These are phyloP conservation scores for Peromyscus attwateri DNA, from an alignment of 2,797 vertebrate genomes.

Conservation along the genomic window DNA sequence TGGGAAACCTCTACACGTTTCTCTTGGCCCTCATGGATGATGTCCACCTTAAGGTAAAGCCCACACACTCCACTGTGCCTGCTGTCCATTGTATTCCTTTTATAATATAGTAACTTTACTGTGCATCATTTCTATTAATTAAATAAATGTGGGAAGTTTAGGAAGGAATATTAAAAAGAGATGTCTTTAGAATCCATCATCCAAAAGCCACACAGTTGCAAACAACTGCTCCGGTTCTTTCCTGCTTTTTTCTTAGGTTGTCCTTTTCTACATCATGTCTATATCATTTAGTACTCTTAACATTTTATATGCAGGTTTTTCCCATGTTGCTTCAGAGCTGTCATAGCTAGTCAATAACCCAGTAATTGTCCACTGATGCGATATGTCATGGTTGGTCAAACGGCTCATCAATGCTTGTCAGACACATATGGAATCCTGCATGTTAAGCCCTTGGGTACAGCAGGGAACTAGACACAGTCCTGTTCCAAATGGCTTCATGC, in stretches of 20 bases:
- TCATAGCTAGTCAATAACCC: not conserved
- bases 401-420: not conserved
- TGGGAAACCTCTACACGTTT: conserved; percentile 98
- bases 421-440: not conserved
- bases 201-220: not conserved
- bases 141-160: not conserved
- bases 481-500: not conserved
- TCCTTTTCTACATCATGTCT: not conserved
- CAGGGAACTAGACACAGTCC: not conserved
- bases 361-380: not conserved
- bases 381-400: not conserved
- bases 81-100: no score
- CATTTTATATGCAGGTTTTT: conserved; percentile 22
- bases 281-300: not conserved
- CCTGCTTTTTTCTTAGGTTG: not conserved
- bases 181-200: not conserved
- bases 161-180: not conserved
- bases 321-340: not conserved
- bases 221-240: conserved; percentile 16
- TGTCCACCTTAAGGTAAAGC: conserved; percentile 94
- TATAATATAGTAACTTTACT: not conserved
- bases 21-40: conserved; percentile 97
- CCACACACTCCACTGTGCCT: rapidly evolving
- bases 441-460: not conserved
- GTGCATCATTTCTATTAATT: not conserved